Evolutionary conservation across 2,113 vertebrate species (phyloP), one percentile per base, ranked within the genome.

Genomic region (Reinhardtius hippoglossoides): DNA sequence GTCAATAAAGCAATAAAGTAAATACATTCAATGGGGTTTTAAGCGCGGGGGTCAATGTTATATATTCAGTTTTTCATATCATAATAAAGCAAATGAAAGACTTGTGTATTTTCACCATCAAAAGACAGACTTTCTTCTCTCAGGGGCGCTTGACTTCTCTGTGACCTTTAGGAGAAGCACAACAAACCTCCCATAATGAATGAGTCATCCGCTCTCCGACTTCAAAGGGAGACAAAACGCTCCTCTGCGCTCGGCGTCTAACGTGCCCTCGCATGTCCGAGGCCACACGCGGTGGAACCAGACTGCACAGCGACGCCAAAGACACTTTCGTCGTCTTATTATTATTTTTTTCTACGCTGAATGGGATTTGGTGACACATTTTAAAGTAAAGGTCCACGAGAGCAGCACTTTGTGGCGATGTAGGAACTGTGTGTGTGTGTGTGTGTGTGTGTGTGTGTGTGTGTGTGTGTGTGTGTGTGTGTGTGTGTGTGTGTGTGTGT

Each of bases 381-480:
- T 57, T 57, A 14, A 76, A 76, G 61, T 69, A 73, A 90, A 87
- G 78, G 85, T 81, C 70, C 71, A 35, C 31, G 3, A 50, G 67
- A 56, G 76, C 37, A 58, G 69, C 55, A 66, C n/a, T n/a, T n/a
- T n/a, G n/a, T n/a, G n/a, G n/a, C n/a, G n/a, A n/a, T n/a, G n/a
- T n/a, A n/a, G n/a, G n/a, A n/a, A 31, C 6, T 31, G 5, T 27
- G 5, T 31, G 27, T 31, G 27, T 31, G 4, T 31, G 27, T 31
- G 5, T 31, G 27, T 31, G 27, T 31, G 27, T 31, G 27, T 31
- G 5, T 31, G 5, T 31, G 27, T 31, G 27, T 31, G 21, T 63
- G 52, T 60, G 31, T 61, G 57, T 50, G n/a, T 31, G 4, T 31
- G 27, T 31, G 5, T 31, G 27, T 31, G 27, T 31, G 27, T 31